Evolutionary conservation across 2,797 vertebrate species (phyloP).

Genomic region (Hydrolagus colliei): DNA sequence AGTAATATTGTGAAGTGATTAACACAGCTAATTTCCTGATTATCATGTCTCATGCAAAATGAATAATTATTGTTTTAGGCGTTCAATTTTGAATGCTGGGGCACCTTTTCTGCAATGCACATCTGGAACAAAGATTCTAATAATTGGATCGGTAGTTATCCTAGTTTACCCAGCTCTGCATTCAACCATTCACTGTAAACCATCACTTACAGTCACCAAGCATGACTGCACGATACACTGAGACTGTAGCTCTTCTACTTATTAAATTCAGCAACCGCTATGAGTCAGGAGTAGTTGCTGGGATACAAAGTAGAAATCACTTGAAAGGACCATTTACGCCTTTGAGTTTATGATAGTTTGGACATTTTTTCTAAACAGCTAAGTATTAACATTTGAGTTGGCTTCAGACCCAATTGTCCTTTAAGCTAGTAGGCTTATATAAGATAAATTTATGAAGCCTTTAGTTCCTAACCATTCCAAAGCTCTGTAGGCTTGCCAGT

Average conservation of each 20-base stretch:
- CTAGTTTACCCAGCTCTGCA: neutral
- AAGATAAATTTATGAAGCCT: neutral
- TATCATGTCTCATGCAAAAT: neutral
- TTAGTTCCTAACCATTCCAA: neutral
- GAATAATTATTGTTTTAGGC: neutral
- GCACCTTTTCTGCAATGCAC: neutral
- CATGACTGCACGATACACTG: neutral
- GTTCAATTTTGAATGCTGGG: neutral
- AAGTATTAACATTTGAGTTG: neutral
- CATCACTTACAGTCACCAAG: neutral
- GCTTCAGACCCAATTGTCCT: neutral
- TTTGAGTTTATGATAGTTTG: neutral
- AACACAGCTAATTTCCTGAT: neutral
- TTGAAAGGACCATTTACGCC: neutral
- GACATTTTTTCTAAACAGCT: neutral
- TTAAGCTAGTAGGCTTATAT: neutral
- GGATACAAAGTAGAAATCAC: neutral
- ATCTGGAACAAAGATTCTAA: neutral
- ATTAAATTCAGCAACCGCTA: no score
- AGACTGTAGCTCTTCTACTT: neutral
- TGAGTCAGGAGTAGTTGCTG: neutral
- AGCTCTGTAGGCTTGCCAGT: neutral
- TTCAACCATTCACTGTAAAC: neutral
- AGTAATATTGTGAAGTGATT: constrained; percentile 2
- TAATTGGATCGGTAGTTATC: neutral